Evolutionary conservation across 64 coral and sea anemone species (phyloP), one percentile per base, ranked within the genome.

Genomic region (Pocillopora verrucosa): DNA sequence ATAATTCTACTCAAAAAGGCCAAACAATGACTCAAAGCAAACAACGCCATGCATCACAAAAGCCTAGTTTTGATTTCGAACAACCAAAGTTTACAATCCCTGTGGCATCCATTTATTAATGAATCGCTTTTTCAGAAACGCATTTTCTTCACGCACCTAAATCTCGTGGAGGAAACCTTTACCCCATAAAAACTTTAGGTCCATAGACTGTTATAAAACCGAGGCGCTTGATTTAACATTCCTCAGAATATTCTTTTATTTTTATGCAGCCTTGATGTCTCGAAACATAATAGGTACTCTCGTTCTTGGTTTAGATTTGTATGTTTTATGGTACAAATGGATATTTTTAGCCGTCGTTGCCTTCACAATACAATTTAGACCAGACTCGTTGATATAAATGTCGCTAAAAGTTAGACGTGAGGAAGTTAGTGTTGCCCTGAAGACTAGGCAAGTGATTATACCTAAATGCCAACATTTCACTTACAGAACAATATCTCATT

Each of bases 51-150:
- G 82, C 51, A 57, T 72, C 30, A 85, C 82, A 73, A 85, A 57
- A 25, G 82, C 12, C 56, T 72, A 35, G 13, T 85, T 85, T 85
- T 85, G 64, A 85, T 72, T 57, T 13, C 22, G 82, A 72, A 85
- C 82, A 85, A 85, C 72, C 19, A 57, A 85, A 72, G 17, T 56
- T 26, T 58, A 25, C 36, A 34, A 45, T 22, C 64, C 37, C 65
- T 72, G 16, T 22, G 82, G 82, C 63, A 72, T 85, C 64, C 82
- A 85, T 72, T 72, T 13, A 72, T 58, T 72, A 85, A 26, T 37
- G 14, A 72, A 41, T 83, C 67, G 11, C 67, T 70, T 16, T 26
- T 70, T n/a, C 4, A 22, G 30, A 85, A 85, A 51, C 38, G 15
- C 0, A 45, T 36, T 72, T 41, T 11, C 67, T 70, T 20, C 11